Evolutionary conservation across 2,888 invertebrate species (phyloP), one percentile per base, ranked within the genome.

Genomic region (Acanthosepion pharaonis): DNA sequence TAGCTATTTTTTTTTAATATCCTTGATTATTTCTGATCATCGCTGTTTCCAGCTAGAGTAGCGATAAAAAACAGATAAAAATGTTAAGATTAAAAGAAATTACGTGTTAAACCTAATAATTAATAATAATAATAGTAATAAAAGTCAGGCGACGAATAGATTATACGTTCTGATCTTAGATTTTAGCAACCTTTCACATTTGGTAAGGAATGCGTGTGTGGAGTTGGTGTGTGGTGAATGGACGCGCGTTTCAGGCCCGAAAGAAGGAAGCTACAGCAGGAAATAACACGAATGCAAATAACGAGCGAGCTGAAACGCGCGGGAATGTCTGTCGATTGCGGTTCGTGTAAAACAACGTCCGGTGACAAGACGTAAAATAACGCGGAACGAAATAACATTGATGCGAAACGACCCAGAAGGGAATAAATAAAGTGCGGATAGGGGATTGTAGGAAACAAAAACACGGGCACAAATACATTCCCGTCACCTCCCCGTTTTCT

Each of bases 321-420:
- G n/a, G n/a, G n/a, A 78, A 78, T 78, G 78, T n/a, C 78, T n/a
- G n/a, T n/a, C 78, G 78, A 78, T 78, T 78, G 78, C 78, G 78
- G 78, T 78, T 78, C 33, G n/a, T n/a, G 78, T 78, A 78, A 33
- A 78, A 78, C 78, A 78, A n/a, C 42, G 78, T 78, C 78, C 78
- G 78, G n/a, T n/a, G 78, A 78, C 78, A 78, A 78, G 78, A 11
- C 78, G n/a, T 15, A n/a, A 78, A 78, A 78, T 78, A 78, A 78
- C 78, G 78, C n/a, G 78, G 78, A 78, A 78, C 78, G 78, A 78
- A 78, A 78, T 78, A 33, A 78, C n/a, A 78, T 78, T 15, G n/a
- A 78, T 33, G 18, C 78, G 78, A 78, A 78, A 78, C 78, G n/a
- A 78, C n/a, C 78, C n/a, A n/a, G 78, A 78, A n/a, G n/a, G 33